Evolutionary conservation across 2,888 invertebrate genomes (phyloP).

Genomic region (Metalampra italica): DNA sequence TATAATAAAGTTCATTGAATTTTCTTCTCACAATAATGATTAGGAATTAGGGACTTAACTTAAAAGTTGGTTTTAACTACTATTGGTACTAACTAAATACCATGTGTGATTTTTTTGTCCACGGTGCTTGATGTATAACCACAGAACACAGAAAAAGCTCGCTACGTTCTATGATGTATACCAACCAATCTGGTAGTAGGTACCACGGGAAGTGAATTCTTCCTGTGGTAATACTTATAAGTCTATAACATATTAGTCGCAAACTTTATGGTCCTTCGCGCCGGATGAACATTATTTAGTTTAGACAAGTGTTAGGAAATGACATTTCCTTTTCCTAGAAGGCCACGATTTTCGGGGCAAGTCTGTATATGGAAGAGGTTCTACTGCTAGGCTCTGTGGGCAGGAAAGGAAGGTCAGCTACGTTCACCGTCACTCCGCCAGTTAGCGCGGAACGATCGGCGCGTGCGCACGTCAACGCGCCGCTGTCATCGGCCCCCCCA

Average conservation of each 20-base stretch:
- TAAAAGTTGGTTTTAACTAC: too few species aligned
- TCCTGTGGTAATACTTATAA: background rate
- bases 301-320: background rate
- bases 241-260: background rate
- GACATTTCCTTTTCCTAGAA: conserved; percentile 18
- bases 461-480: conserved; percentile 58
- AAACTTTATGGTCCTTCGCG: conserved; percentile 17
- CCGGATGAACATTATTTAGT: conserved; percentile 11
- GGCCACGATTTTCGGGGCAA: conserved; percentile 35
- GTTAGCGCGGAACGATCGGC: conserved; percentile 67
- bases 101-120: too few species aligned
- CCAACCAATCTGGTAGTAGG: too few species aligned
- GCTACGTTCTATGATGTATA: too few species aligned
- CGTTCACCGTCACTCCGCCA: conserved; percentile 59
- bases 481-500: conserved; percentile 21
- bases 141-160: too few species aligned
- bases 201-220: too few species aligned
- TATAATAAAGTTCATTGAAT: too few species aligned
- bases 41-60: too few species aligned
- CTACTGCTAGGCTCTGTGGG: conserved; percentile 62
- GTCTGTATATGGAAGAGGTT: conserved; percentile 54
- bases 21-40: too few species aligned
- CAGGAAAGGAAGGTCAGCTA: conserved; percentile 73
- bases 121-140: too few species aligned
- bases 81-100: too few species aligned